These are phyloP conservation scores for Cotesia congregata DNA, from an alignment of 2,888 invertebrate genomes.

Conservation along the genomic window DNA sequence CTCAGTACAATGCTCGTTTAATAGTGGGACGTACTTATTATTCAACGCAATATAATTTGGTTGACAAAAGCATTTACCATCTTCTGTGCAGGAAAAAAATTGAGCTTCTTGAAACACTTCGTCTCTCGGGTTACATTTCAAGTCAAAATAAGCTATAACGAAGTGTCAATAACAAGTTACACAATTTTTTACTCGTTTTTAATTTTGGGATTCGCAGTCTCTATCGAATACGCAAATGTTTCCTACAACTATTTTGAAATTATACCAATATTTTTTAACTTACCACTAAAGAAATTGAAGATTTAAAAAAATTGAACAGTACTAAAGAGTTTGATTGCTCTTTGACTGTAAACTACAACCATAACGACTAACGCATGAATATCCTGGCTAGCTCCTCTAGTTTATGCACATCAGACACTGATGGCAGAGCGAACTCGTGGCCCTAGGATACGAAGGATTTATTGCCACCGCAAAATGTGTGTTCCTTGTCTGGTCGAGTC, in stretches of 20 bases:
- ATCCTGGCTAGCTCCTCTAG: constrained; percentile 21
- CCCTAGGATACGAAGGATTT: constrained; percentile 33
- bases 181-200: background rate
- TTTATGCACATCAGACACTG: constrained; percentile 19
- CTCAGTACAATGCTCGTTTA: background rate
- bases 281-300: too few species aligned
- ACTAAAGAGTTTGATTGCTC: too few species aligned
- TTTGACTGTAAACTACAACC: background rate
- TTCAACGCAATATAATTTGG: background rate
- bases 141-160: background rate
- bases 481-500: constrained; percentile 15
- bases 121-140: background rate
- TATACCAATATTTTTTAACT: too few species aligned
- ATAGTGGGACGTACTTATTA: background rate
- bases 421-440: constrained; percentile 10
- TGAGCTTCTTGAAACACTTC: background rate
- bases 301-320: too few species aligned
- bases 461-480: constrained; percentile 27
- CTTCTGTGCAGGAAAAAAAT: background rate
- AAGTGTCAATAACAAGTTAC: background rate
- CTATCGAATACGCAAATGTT: background rate
- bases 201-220: background rate
- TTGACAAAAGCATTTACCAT: background rate
- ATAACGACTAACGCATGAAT: constrained; percentile 25
- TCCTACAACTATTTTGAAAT: background rate